A percentile compares a stretch with the other conserved stretches of the same genome.
Evolutionary conservation across 2,797 vertebrate genomes (phyloP).

Genomic region (Parotocinclus haroldoi): DNA sequence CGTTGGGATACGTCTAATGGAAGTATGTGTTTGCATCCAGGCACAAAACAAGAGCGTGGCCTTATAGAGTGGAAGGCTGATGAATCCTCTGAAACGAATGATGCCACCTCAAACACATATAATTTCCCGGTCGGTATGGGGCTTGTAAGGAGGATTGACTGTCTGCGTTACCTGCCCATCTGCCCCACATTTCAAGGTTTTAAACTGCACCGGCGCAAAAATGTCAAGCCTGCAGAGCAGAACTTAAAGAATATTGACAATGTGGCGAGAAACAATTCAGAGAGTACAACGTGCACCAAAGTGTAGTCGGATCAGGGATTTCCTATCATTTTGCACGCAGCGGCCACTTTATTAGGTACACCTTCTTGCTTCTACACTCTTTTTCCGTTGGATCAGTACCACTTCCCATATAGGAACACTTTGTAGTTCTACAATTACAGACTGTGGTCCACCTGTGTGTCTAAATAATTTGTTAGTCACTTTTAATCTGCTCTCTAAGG

Average conservation of each 20-base stretch:
- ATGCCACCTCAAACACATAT: slow-evolving; percentile 71
- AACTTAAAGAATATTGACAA: slow-evolving; percentile 19
- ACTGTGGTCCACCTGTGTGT: too few relatives aligned
- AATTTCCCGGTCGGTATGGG: slow-evolving; percentile 87
- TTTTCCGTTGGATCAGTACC: too few relatives aligned
- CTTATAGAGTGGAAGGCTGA: slow-evolving; percentile 82
- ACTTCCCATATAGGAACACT: too few relatives aligned
- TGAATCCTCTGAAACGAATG: slow-evolving; percentile 57
- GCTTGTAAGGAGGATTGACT: slow-evolving; percentile 62
- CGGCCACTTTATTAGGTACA: too few relatives aligned
- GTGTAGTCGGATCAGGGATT: slow-evolving; percentile 46
- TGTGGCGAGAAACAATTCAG: slow-evolving; percentile 14
- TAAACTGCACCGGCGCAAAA: slow-evolving; percentile 26
- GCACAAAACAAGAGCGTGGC: slow-evolving; percentile 82
- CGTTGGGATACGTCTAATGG: background rate
- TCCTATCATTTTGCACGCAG: too few relatives aligned
- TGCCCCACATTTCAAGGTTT: slow-evolving; percentile 86
- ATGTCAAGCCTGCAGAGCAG: slow-evolving; percentile 15
- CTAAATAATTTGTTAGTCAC: too few relatives aligned
- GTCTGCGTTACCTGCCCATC: slow-evolving; percentile 79
- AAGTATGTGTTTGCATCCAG: slow-evolving; percentile 58
- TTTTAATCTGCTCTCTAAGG: too few relatives aligned
- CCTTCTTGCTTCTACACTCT: too few relatives aligned
- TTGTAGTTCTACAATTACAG: too few relatives aligned
- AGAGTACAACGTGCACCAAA: slow-evolving; percentile 54